Conservation (phyloP, 1,140 invertebrate species). For the Pseudomyrmex cubaensis region DNA sequence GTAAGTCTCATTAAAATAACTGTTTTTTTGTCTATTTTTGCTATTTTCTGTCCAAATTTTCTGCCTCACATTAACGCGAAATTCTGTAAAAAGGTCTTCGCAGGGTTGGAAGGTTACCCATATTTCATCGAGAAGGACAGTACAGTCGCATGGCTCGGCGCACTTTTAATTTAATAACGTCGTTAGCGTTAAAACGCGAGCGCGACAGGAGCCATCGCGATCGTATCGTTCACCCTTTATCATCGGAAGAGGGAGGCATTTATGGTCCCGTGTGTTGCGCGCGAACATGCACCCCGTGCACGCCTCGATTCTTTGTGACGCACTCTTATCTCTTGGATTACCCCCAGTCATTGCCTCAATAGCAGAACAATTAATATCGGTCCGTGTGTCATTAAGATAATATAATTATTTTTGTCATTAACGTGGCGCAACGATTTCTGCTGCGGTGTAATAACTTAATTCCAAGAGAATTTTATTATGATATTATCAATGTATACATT, state of each 20-base stretch:
- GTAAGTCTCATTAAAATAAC: no score
- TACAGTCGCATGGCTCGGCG: conserved; percentile 49
- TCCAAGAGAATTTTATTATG: no score
- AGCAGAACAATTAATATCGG: background rate
- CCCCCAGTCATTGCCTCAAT: conserved; percentile 2
- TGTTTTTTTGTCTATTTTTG: no score
- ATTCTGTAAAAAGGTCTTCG: background rate
- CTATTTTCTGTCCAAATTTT: background rate
- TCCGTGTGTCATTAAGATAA: background rate
- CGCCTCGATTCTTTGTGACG: conserved; percentile 7
- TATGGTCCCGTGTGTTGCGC: conserved; percentile 24
- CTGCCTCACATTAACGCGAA: background rate
- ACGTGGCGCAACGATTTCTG: background rate
- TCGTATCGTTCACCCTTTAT: background rate
- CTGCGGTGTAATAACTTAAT: background rate
- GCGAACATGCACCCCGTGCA: conserved; percentile 36
- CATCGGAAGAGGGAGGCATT: background rate
- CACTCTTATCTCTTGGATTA: conserved; percentile 57
- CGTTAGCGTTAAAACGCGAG: conserved; percentile 5
- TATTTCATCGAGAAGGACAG: conserved; percentile 12
- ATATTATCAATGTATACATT: no score
- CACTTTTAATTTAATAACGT: conserved; percentile 66
- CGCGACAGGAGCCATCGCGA: conserved; percentile 10
- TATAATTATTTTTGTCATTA: background rate
- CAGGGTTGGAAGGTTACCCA: background rate